These are phyloP conservation scores for Notarius quadriscutis DNA, from an alignment of 2,113 vertebrate genomes.

Conservation along the genomic window DNA sequence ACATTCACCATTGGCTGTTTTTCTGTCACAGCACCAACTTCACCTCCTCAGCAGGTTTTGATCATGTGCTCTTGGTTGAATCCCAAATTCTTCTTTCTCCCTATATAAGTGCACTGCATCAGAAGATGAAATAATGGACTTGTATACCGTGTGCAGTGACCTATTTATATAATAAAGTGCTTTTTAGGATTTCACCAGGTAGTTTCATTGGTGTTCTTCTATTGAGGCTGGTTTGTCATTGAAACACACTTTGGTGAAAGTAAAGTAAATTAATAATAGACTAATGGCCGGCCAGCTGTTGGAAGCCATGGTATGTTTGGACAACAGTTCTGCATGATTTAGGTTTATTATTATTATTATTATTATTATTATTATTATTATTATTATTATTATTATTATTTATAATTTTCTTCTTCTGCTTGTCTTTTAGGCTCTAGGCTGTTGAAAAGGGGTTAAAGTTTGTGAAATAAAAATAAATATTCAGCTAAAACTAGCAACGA, in stretches of 20 bases:
- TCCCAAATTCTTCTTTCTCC: background rate
- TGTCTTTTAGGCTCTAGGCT: background rate
- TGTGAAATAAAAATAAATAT: background rate
- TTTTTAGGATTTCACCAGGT: background rate
- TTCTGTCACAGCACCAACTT: background rate
- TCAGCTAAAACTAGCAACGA: background rate
- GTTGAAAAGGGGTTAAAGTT: background rate
- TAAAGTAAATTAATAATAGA: background rate
- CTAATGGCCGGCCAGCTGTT: background rate
- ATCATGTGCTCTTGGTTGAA: background rate
- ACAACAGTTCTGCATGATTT: background rate
- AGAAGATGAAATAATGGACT: background rate
- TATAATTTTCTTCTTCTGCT: background rate
- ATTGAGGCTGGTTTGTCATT: background rate
- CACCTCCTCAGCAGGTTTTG: background rate
- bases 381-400: background rate
- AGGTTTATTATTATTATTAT: background rate
- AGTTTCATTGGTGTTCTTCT: background rate
- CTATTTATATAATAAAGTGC: background rate
- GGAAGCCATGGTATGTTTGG: conserved; percentile 36
- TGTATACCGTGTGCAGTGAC: background rate
- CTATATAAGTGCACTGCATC: background rate
- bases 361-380: background rate
- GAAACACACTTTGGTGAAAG: background rate
- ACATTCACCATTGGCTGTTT: background rate